phyloP scores from a whole-genome alignment of 2,888 invertebrate species.

The Zonitis immaculata region DNA sequence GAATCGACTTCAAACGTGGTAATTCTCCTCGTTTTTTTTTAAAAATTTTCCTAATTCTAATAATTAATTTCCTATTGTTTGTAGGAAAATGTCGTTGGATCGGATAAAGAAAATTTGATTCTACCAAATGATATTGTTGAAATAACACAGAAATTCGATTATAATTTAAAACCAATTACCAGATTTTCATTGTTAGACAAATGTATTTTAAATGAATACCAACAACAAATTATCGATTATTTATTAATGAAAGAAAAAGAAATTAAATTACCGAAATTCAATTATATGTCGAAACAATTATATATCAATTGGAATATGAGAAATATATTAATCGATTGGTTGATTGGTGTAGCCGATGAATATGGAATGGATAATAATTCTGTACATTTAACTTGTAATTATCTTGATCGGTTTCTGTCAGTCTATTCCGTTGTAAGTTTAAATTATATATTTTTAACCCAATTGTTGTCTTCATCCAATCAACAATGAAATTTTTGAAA shows the following conservation, averaged over 20 bases:
- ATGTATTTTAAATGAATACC: conserved; percentile 3
- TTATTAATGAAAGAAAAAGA: conserved; percentile 25
- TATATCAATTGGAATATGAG: conserved; percentile 40
- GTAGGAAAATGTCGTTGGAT: conserved; percentile 1
- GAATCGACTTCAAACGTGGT: background rate
- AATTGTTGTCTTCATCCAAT: no score
- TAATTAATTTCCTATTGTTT: background rate
- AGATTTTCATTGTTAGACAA: background rate
- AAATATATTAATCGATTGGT: conserved; percentile 43
- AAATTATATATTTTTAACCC: no score
- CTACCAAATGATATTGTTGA: background rate
- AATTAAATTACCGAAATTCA: conserved; percentile 29
- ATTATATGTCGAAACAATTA: conserved; percentile 42
- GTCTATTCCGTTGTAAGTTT: conserved; percentile 42
- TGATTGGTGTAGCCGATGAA: conserved; percentile 41
- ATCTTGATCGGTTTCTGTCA: conserved; percentile 43
- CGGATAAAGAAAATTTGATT: background rate
- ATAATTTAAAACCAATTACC: background rate
- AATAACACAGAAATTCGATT: background rate
- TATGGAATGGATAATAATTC: conserved; percentile 41
- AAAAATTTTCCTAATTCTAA: background rate
- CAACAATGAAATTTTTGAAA: no score
- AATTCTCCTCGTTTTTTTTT: background rate
- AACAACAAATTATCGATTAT: conserved; percentile 33
- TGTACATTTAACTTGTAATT: conserved; percentile 41